These are phyloP conservation scores for Idris sp. DNA, from an alignment of 1,140 invertebrate species.

Conservation along the genomic window DNA sequence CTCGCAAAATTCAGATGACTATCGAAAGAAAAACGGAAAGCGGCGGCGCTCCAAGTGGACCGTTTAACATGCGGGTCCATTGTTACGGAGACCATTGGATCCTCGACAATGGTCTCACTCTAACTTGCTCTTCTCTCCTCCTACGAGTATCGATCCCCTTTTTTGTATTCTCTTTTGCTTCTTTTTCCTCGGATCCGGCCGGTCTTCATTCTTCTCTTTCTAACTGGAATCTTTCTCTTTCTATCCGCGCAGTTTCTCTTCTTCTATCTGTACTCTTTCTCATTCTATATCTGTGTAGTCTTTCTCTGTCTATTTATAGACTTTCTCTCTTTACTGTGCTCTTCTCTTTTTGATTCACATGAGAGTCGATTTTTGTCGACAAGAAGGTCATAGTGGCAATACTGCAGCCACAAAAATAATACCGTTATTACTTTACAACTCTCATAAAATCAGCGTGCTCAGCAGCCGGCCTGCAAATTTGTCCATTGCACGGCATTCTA, in stretches of 20 bases:
- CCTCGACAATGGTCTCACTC: constrained; percentile 66
- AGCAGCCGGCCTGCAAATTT: constrained; percentile 44
- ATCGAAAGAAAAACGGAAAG: constrained; percentile 62
- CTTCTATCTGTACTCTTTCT: not conserved
- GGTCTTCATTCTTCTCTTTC: too few relatives aligned
- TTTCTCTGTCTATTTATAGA: not conserved
- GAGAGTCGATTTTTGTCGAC: constrained; percentile 50
- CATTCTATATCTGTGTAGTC: not conserved
- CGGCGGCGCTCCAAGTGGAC: constrained; percentile 59
- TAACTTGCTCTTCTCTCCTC: constrained; percentile 62
- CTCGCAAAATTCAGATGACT: constrained; percentile 49
- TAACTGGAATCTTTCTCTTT: constrained; percentile 41
- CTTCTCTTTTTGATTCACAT: constrained; percentile 27
- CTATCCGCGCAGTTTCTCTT: constrained; percentile 3
- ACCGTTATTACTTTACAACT: constrained; percentile 72
- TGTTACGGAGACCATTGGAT: constrained; percentile 68
- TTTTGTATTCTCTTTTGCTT: constrained; percentile 54
- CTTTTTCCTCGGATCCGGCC: constrained; percentile 54
- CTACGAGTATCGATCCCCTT: constrained; percentile 63
- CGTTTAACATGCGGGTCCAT: constrained; percentile 72
- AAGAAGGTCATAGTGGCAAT: constrained; percentile 60
- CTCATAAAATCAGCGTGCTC: constrained; percentile 68
- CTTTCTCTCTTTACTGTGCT: not conserved
- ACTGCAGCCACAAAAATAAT: constrained; percentile 63
- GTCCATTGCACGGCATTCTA: constrained; percentile 31